A percentile compares a stretch with the other conserved stretches of the same genome.
phyloP scores from a whole-genome alignment of 2,113 vertebrate genomes.

The Ibidorhyncha struthersii region DNA sequence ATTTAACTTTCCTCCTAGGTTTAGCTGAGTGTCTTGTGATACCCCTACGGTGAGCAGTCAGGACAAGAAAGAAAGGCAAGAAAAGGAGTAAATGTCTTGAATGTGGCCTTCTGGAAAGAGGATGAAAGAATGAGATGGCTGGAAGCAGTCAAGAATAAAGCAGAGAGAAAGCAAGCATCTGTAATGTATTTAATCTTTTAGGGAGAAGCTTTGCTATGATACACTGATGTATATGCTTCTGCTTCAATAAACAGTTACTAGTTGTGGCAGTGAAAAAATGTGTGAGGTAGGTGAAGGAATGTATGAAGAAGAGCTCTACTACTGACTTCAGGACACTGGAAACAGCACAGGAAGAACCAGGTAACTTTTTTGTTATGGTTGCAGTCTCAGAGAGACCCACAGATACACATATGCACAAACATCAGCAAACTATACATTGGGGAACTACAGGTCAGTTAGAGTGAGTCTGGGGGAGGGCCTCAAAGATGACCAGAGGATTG shows the following conservation, averaged over 20 bases:
- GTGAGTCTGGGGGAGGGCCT: background rate
- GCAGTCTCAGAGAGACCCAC: background rate
- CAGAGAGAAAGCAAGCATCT: background rate
- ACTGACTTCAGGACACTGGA: background rate
- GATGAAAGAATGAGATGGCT: background rate
- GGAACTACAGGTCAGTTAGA: background rate
- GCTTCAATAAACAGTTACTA: background rate
- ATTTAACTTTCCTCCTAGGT: background rate
- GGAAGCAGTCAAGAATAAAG: background rate
- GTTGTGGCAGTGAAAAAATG: background rate
- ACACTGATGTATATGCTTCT: background rate
- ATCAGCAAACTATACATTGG: background rate
- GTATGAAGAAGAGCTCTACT: background rate
- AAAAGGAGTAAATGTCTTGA: background rate
- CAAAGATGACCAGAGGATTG: background rate
- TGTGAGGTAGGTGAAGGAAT: background rate
- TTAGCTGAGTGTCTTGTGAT: background rate
- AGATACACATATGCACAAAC: background rate
- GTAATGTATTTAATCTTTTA: background rate
- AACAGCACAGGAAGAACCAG: background rate
- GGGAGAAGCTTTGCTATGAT: background rate
- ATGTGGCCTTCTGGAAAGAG: background rate
- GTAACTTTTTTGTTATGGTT: background rate
- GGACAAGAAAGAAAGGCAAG: background rate
- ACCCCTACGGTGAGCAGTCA: accelerated